Evolutionary conservation across 2,113 vertebrate genomes (phyloP).

Genomic region (Mungos mungo): DNA sequence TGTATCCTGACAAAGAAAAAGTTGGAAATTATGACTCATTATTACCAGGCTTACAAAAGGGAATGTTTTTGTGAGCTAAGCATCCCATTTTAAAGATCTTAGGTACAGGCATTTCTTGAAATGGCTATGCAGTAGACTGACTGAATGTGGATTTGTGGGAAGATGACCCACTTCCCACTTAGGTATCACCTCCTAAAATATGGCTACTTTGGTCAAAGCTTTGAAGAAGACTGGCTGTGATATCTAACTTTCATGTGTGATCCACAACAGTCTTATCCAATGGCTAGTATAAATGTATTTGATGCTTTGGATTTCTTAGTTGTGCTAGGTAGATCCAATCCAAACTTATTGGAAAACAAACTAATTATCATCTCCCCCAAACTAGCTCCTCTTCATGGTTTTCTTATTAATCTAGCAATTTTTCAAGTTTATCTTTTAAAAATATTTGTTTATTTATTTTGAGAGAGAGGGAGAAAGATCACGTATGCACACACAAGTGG

Average conservation of each 20-base stretch:
- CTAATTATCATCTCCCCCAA: background rate
- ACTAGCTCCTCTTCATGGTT: background rate
- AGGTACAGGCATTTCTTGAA: slow-evolving; percentile 28
- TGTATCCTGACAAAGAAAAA: slow-evolving; percentile 24
- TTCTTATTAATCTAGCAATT: background rate
- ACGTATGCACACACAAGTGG: too few species aligned
- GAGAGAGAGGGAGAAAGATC: too few species aligned
- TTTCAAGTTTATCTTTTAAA: background rate
- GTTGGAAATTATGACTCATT: slow-evolving; percentile 39
- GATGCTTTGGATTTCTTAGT: slow-evolving; percentile 23
- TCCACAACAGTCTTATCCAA: background rate
- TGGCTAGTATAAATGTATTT: background rate
- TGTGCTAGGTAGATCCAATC: background rate
- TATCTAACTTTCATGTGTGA: slow-evolving; percentile 45
- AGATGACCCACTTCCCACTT: slow-evolving; percentile 36
- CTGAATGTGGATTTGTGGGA: background rate
- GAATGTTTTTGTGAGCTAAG: background rate
- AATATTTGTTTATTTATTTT: too few species aligned
- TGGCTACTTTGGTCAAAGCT: background rate
- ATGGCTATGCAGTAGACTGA: background rate
- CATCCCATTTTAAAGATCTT: background rate
- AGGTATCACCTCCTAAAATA: slow-evolving; percentile 17
- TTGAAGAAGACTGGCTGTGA: background rate
- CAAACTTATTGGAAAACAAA: background rate
- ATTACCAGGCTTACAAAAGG: background rate